phyloP scores from a whole-genome alignment of 37 sponge, comb jelly and placozoan species.

The Diacarnus erythraeanus region DNA sequence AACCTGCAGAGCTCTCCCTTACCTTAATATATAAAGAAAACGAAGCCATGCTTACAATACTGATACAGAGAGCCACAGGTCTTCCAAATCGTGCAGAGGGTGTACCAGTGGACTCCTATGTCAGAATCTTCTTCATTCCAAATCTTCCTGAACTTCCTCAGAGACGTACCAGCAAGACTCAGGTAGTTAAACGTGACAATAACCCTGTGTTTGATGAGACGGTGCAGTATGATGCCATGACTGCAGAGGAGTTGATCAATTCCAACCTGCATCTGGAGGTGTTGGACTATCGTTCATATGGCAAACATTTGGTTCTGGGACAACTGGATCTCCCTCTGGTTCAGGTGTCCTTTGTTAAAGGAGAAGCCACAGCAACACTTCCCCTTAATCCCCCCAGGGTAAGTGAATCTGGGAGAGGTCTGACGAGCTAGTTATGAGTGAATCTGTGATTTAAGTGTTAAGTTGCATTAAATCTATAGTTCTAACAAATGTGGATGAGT shows the following conservation, averaged over 20 bases:
- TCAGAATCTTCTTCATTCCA: constrained; percentile 49
- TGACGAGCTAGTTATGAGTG: no score
- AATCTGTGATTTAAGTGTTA: no score
- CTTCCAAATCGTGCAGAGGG: constrained; percentile 58
- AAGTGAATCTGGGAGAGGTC: no score
- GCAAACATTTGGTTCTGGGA: constrained; percentile 46
- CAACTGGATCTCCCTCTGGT: constrained; percentile 20
- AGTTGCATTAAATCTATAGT: no score
- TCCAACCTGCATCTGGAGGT: constrained; percentile 60
- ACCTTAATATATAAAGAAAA: constrained; percentile 21
- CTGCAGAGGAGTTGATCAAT: constrained; percentile 42
- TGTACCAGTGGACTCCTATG: constrained; percentile 49
- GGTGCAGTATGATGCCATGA: constrained; percentile 46
- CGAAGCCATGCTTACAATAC: constrained; percentile 8
- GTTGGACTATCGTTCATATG: constrained; percentile 47
- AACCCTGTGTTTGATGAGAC: constrained; percentile 47
- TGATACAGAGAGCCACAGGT: constrained; percentile 28
- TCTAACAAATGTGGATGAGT: no score
- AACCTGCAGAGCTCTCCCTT: constrained; percentile 32
- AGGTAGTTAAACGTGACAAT: neutral
- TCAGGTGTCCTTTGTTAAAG: constrained; percentile 26
- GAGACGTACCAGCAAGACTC: constrained; percentile 48
- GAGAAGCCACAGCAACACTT: constrained; percentile 20
- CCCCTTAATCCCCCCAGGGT: constrained; percentile 27
- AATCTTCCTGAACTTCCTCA: constrained; percentile 22